Evolutionary conservation across 2,888 invertebrate genomes (phyloP).

Genomic region (Drosophila birchii): DNA sequence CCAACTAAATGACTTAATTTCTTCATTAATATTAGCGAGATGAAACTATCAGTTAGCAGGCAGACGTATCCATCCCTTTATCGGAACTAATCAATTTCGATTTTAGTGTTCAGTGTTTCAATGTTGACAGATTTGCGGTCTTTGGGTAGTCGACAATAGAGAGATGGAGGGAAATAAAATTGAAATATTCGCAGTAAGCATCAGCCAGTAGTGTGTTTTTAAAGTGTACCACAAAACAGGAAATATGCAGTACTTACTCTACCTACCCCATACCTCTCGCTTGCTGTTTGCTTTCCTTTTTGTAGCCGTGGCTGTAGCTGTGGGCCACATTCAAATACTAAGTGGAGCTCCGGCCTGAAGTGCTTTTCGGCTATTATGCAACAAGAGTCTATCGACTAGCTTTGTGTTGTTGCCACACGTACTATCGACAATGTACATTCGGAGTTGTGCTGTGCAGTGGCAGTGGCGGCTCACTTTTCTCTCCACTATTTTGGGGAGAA

Average conservation of each 20-base stretch:
- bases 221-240: slow-evolving; percentile 65
- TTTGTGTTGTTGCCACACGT: slow-evolving; percentile 35
- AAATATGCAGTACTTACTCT: slow-evolving; percentile 58
- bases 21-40: not conserved
- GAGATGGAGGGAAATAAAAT: slow-evolving; percentile 16
- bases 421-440: slow-evolving; percentile 33
- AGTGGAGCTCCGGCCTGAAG: slow-evolving; percentile 52
- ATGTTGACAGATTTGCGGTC: slow-evolving; percentile 30
- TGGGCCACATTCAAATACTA: slow-evolving; percentile 55
- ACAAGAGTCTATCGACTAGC: slow-evolving; percentile 55
- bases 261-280: slow-evolving; percentile 18
- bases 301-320: slow-evolving; percentile 22
- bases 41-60: slow-evolving; percentile 7
- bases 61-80: slow-evolving; percentile 11
- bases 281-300: slow-evolving; percentile 32
- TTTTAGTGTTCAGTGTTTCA: slow-evolving; percentile 14
- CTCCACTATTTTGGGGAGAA: slow-evolving; percentile 39
- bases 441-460: slow-evolving; percentile 1
- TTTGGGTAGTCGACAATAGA: slow-evolving; percentile 10
- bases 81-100: slow-evolving; percentile 23
- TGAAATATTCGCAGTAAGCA: slow-evolving; percentile 25
- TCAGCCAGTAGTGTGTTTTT: slow-evolving; percentile 38
- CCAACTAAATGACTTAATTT: not conserved
- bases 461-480: slow-evolving; percentile 25
- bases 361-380: slow-evolving; percentile 70